phyloP scores from a whole-genome alignment of 2,888 invertebrate species.

The Theretra japonica region DNA sequence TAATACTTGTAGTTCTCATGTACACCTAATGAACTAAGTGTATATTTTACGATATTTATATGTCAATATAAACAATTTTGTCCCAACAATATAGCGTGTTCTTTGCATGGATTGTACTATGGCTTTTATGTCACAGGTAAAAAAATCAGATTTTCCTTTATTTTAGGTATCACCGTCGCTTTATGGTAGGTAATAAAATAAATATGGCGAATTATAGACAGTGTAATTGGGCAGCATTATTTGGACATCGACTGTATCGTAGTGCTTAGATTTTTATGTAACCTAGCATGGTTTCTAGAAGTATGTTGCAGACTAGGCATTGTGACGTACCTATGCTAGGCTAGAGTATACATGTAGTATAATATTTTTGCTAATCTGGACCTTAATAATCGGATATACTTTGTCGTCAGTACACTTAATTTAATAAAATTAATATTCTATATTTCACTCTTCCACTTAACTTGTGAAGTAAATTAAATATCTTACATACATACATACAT shows the following conservation, averaged over 20 bases:
- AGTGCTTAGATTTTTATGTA: not conserved
- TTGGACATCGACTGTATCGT: conserved; percentile 22
- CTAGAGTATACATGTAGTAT: not conserved
- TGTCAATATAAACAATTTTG: not conserved
- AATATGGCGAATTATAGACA: conserved; percentile 32
- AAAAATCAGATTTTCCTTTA: conserved; percentile 32
- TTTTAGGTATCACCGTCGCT: conserved; percentile 28
- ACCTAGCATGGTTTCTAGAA: not conserved
- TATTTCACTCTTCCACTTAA: too few species aligned
- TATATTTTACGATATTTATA: too few species aligned
- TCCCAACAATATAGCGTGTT: not conserved
- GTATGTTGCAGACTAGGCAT: not conserved
- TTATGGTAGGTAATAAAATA: conserved; percentile 32
- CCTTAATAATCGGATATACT: too few species aligned
- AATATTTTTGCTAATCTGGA: too few species aligned
- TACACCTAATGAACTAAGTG: too few species aligned
- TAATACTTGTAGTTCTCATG: too few species aligned
- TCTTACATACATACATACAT: too few species aligned
- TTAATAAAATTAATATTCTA: too few species aligned
- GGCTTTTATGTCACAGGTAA: conserved; percentile 32
- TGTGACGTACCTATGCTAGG: not conserved
- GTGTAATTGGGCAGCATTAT: conserved; percentile 31
- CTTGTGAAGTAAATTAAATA: too few species aligned
- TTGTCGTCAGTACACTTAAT: too few species aligned
- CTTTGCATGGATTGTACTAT: conserved; percentile 4